These are phyloP conservation scores for Ditula angustiorana DNA, from an alignment of 2,888 invertebrate species.

Conservation along the genomic window DNA sequence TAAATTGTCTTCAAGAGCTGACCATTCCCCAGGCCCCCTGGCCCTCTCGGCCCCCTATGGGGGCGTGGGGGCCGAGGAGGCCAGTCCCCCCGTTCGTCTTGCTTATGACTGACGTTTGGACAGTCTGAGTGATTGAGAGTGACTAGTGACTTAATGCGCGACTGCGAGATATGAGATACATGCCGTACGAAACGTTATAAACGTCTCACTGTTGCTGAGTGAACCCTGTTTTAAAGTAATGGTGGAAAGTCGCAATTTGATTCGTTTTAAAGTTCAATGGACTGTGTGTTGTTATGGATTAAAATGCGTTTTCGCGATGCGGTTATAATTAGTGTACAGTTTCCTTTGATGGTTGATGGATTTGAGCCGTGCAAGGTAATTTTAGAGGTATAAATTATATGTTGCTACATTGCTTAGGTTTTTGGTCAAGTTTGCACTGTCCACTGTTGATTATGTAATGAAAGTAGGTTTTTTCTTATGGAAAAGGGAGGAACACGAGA, in stretches of 20 bases:
- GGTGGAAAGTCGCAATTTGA: background rate
- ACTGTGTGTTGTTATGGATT: constrained; percentile 76
- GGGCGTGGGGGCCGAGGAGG: constrained; percentile 62
- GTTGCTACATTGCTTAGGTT: background rate
- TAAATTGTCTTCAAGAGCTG: constrained; percentile 85
- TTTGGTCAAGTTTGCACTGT: too few species aligned
- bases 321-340: constrained; percentile 70
- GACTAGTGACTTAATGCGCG: constrained; percentile 84
- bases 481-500: too few species aligned
- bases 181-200: constrained; percentile 54
- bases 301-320: constrained; percentile 74
- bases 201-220: constrained; percentile 49
- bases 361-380: constrained; percentile 37
- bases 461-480: too few species aligned
- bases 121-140: constrained; percentile 85
- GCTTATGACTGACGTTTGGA: constrained; percentile 84
- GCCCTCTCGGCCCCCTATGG: constrained; percentile 51
- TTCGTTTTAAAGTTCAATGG: background rate
- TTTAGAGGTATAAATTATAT: background rate
- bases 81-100: constrained; percentile 82
- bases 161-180: constrained; percentile 65
- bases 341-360: constrained; percentile 64
- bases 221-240: constrained; percentile 42
- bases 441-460: too few species aligned
- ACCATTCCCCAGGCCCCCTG: constrained; percentile 61